phyloP scores from a whole-genome alignment of 2,797 vertebrate genomes.

The Microchirus variegatus region DNA sequence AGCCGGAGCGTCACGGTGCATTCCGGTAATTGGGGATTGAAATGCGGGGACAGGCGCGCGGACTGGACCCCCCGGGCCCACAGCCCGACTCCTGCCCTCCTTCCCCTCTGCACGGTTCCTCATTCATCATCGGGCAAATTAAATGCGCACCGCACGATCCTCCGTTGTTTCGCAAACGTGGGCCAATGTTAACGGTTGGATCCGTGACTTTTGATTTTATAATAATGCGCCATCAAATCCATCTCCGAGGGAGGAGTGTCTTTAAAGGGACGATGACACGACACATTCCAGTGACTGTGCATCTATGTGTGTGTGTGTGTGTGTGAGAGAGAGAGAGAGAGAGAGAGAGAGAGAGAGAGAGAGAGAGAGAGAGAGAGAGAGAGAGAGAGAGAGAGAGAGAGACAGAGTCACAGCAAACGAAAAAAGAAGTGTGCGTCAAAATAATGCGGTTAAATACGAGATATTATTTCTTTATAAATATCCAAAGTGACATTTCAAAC shows the following conservation, averaged over 20 bases:
- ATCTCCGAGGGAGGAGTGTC: constrained; percentile 26
- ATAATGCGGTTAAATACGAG: neutral
- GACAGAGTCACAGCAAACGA: neutral
- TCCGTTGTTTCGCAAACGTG: constrained; percentile 26
- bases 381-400: no score
- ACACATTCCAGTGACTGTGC: constrained; percentile 63
- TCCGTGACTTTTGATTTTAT: constrained; percentile 54
- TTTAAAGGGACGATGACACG: constrained; percentile 63
- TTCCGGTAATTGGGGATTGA: constrained; percentile 78
- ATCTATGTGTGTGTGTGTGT: constrained; percentile 14
- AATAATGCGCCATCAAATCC: constrained; percentile 57
- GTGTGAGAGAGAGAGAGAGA: neutral
- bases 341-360: neutral
- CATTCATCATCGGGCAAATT: constrained; percentile 79
- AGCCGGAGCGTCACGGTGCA: constrained; percentile 69
- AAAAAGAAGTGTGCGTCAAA: neutral
- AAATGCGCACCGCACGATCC: constrained; percentile 56
- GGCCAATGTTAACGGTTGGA: constrained; percentile 49
- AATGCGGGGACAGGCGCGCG: constrained; percentile 64
- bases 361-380: neutral
- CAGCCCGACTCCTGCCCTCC: neutral
- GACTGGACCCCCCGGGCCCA: constrained; percentile 28
- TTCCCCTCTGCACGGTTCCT: constrained; percentile 36
- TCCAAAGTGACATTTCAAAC: no score
- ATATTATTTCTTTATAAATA: neutral